Evolutionary conservation across 2,888 invertebrate genomes (phyloP).

Genomic region (Drosophila formosana): DNA sequence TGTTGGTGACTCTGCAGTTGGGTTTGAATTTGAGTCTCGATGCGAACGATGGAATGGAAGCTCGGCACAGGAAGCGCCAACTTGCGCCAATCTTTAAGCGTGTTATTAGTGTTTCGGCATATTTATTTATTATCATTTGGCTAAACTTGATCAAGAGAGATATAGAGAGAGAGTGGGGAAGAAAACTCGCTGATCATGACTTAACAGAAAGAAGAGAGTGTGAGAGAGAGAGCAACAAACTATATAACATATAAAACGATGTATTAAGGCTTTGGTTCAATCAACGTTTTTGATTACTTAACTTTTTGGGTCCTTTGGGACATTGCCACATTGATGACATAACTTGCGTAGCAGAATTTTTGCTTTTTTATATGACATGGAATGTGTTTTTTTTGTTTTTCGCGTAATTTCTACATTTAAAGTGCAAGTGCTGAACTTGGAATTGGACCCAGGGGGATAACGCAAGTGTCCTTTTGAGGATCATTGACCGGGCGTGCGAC

Average conservation of each 20-base stretch:
- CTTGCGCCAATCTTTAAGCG: slow-evolving; percentile 79
- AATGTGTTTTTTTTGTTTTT: slow-evolving; percentile 1
- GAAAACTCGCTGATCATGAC: slow-evolving; percentile 32
- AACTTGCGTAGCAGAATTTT: slow-evolving; percentile 49
- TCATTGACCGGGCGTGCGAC: slow-evolving; percentile 67
- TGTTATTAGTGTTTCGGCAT: slow-evolving; percentile 80
- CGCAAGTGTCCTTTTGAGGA: slow-evolving; percentile 44
- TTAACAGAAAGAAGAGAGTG: slow-evolving; percentile 18
- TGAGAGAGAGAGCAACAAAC: neutral
- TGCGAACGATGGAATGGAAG: slow-evolving; percentile 21
- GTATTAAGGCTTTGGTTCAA: slow-evolving; percentile 15
- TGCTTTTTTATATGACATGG: neutral
- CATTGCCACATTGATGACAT: slow-evolving; percentile 74
- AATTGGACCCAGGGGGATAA: slow-evolving; percentile 74
- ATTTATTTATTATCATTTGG: slow-evolving; percentile 77
- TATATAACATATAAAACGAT: neutral
- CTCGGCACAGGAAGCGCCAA: slow-evolving; percentile 69
- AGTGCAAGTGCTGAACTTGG: slow-evolving; percentile 76
- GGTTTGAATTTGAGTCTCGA: slow-evolving; percentile 23
- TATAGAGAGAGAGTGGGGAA: neutral
- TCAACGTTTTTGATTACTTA: slow-evolving; percentile 63
- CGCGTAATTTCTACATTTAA: slow-evolving; percentile 71
- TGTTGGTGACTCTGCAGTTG: slow-evolving; percentile 22
- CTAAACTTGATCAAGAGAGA: slow-evolving; percentile 34
- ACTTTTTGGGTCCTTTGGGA: slow-evolving; percentile 45